Base-by-base conservation (phyloP, 2,113 vertebrate genomes). In the Chrysemys picta region DNA sequence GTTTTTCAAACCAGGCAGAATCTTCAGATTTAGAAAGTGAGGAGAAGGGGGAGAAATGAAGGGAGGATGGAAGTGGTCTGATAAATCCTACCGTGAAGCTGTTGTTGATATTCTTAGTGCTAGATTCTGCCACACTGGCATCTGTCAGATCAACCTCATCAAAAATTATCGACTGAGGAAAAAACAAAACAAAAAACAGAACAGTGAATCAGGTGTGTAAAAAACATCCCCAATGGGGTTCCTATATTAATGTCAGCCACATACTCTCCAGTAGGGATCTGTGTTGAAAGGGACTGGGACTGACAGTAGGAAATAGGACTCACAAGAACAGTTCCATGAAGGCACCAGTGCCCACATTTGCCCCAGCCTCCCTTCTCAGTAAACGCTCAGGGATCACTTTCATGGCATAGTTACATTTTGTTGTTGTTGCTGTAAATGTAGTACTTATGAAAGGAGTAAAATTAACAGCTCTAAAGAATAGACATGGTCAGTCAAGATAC, bases 41-140 rank as follows among this genome's bases (percentile, higher is more conserved):
- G 13, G 31, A 86, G 38, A 8, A 35, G 19, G 16, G n/a, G 4
- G 13, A 84, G 85, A 87, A 79, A 78, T 27, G 1, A 17, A 91
- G 85, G 52, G 84, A 84, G 31, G 89, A 85, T 38, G 31, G 62
- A 96, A 86, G 84, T 7, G 38, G 49, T 8, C 6, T 13, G 49
- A 42, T 6, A 84, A 92, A n/a, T 92, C 99, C 98, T 98, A 99
- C 99, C 45, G 99, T 99, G 95, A 99, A 99, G 97, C 99, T 99
- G 98, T 99, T 99, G 98, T 99, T 99, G 96, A 99, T 98, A 92
- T 99, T 99, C 98, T 99, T 99, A 92, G 99, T 99, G 98, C 99
- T 99, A 95, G 99, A 99, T 96, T 99, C 99, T 3, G 99, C 99
- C 85, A 99, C 99, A 1, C 99, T 99, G 92, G 99, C 99, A 56